phyloP scores from a whole-genome alignment of 2,888 invertebrate species.

The Drosophila subquinaria region DNA sequence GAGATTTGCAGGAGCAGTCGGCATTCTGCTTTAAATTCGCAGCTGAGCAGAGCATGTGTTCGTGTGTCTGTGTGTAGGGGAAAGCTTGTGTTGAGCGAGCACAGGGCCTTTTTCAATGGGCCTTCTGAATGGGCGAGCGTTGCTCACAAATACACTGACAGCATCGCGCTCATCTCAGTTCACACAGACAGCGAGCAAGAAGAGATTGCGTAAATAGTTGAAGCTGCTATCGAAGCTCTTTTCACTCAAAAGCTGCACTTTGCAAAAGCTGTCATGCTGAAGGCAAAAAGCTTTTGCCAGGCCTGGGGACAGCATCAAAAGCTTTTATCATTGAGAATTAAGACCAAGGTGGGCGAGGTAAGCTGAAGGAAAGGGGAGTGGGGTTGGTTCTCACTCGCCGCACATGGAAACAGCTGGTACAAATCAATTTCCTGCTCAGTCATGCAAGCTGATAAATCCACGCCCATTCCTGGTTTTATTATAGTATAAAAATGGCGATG shows the following conservation, averaged over 20 bases:
- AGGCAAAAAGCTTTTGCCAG: neutral
- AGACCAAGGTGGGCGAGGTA: neutral
- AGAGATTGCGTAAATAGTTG: slow-evolving; percentile 13
- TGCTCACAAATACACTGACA: slow-evolving; percentile 11
- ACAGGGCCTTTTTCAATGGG: slow-evolving; percentile 49
- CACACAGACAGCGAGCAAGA: slow-evolving; percentile 1
- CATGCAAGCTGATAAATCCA: neutral
- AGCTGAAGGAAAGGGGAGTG: neutral
- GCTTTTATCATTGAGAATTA: slow-evolving; percentile 42
- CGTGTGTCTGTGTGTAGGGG: slow-evolving; percentile 8
- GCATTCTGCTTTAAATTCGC: neutral
- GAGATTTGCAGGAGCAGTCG: slow-evolving; percentile 55
- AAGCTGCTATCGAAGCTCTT: slow-evolving; percentile 12
- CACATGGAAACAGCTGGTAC: slow-evolving; percentile 4
- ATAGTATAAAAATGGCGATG: neutral
- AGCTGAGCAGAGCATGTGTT: neutral
- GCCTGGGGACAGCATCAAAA: slow-evolving; percentile 18
- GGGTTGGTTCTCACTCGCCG: neutral
- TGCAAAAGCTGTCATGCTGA: slow-evolving; percentile 26
- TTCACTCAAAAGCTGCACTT: slow-evolving; percentile 4
- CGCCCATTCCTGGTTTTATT: neutral
- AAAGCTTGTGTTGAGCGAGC: slow-evolving; percentile 42
- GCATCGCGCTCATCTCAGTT: neutral
- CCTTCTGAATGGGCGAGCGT: slow-evolving; percentile 50
- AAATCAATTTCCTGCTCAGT: slow-evolving; percentile 11